Evolutionary conservation across 2,888 invertebrate species (phyloP).

Genomic region (Leucophora obtusa): DNA sequence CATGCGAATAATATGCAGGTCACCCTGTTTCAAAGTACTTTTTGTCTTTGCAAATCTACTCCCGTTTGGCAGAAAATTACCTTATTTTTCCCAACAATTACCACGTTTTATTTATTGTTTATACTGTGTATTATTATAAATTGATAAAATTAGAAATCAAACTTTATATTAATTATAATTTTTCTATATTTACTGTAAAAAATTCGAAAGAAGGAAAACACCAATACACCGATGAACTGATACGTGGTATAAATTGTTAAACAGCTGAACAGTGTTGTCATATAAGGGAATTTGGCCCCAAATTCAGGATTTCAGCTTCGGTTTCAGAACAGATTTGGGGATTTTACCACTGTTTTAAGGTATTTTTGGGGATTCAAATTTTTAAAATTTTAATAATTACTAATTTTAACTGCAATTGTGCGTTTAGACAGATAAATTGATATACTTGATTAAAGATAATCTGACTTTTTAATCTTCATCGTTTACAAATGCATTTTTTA

Average conservation of each 20-base stretch:
- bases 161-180: background rate
- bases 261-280: constrained; percentile 61
- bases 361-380: too few relatives aligned
- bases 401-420: too few relatives aligned
- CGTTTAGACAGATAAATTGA: too few relatives aligned
- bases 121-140: background rate
- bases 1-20: constrained; percentile 16
- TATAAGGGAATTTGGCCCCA: too few relatives aligned
- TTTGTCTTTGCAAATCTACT: constrained; percentile 22
- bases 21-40: constrained; percentile 35
- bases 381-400: too few relatives aligned
- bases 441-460: too few relatives aligned
- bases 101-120: constrained; percentile 1
- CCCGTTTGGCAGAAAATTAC: background rate
- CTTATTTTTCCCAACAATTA: background rate
- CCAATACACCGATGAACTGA: constrained; percentile 49
- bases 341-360: too few relatives aligned
- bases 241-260: constrained; percentile 51
- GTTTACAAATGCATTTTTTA: too few relatives aligned
- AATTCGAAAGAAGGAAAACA: constrained; percentile 20
- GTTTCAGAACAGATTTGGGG: too few relatives aligned
- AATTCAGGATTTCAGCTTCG: too few relatives aligned
- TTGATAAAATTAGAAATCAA: background rate
- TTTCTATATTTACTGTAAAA: background rate
- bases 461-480: too few relatives aligned